Conservation (phyloP, 1,140 invertebrate species). For the Drosophila fuyamai region DNA sequence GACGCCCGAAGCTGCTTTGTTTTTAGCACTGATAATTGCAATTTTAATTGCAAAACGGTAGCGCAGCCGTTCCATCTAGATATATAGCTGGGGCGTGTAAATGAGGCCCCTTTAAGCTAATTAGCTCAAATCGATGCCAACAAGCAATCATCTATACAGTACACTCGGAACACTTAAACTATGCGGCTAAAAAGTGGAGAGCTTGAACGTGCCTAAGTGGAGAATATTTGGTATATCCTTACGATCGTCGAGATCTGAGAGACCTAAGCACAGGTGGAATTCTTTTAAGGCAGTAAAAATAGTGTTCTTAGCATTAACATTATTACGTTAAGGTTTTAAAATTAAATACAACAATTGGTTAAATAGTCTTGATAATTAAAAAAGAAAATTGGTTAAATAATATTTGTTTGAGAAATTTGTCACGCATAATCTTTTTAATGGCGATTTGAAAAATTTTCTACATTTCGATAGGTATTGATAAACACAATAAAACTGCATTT, state of each 20-base stretch:
- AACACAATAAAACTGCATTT: too few species aligned
- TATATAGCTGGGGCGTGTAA: slow-evolving; percentile 26
- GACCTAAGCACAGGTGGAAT: too few species aligned
- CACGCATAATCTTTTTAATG: too few species aligned
- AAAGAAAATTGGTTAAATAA: too few species aligned
- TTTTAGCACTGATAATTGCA: slow-evolving; percentile 31
- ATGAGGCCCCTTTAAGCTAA: slow-evolving; percentile 40
- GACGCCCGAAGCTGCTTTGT: slow-evolving; percentile 1
- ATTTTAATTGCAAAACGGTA: slow-evolving; percentile 41
- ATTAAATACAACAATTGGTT: too few species aligned
- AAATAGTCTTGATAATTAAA: too few species aligned
- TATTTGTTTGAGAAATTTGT: too few species aligned
- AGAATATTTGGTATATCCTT: slow-evolving; percentile 1
- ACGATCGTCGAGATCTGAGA: neutral
- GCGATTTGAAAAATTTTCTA: too few species aligned
- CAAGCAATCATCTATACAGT: slow-evolving; percentile 6
- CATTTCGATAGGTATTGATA: too few species aligned
- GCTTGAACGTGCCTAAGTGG: slow-evolving; percentile 37
- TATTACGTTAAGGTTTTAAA: too few species aligned
- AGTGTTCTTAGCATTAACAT: too few species aligned
- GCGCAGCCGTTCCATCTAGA: slow-evolving; percentile 14
- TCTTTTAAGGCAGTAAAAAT: too few species aligned
- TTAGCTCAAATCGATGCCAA: slow-evolving; percentile 49
- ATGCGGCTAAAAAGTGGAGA: neutral
- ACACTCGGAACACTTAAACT: neutral